These are phyloP conservation scores for Sebastes minor DNA, from an alignment of 2,797 vertebrate species.

Conservation along the genomic window DNA sequence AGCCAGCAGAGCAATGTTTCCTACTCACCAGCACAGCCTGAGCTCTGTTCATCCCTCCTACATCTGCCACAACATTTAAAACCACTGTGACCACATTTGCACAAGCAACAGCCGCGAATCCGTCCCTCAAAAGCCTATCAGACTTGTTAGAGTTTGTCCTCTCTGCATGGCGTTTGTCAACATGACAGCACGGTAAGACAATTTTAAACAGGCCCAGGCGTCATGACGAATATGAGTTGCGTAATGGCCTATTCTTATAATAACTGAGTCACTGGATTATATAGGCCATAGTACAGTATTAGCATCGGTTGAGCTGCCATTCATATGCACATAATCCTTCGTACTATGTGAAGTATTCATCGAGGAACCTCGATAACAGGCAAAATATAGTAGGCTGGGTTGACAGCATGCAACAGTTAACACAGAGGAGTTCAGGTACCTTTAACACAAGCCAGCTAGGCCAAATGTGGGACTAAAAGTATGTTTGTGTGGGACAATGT, in stretches of 20 bases:
- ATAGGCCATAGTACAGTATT: neutral
- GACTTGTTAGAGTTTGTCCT: neutral
- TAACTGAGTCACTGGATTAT: constrained; percentile 39
- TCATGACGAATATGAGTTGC: constrained; percentile 18
- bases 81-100: constrained; percentile 18
- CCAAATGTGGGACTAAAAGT: too few relatives aligned
- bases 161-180: neutral
- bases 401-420: neutral
- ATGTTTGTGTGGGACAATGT: too few relatives aligned
- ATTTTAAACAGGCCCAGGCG: neutral
- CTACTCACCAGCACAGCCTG: constrained; percentile 33
- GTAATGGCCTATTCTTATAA: constrained; percentile 29
- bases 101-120: neutral
- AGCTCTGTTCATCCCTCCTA: constrained; percentile 49
- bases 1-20: constrained; percentile 17
- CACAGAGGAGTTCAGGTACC: neutral
- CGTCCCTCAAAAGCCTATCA: neutral
- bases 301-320: constrained; percentile 1
- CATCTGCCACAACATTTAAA: constrained; percentile 44
- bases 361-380: neutral
- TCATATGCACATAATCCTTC: neutral
- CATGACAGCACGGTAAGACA: constrained; percentile 7
- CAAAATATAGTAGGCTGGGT: neutral
- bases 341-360: neutral
- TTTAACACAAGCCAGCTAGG: neutral